Conservation (phyloP, 2,113 vertebrate genomes). For the Lagopus leucura region DNA sequence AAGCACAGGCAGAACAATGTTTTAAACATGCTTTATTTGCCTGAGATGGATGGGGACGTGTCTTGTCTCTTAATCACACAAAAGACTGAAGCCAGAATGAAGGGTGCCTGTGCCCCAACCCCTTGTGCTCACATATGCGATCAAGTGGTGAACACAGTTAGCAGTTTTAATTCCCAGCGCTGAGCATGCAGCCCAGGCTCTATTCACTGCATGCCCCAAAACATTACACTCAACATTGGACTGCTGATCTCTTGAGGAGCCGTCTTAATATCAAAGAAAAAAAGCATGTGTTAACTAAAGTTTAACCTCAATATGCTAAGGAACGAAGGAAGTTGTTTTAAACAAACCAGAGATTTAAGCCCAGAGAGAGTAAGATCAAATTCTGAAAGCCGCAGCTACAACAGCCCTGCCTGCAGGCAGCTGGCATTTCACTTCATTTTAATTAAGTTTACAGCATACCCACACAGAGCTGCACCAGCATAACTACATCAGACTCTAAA, state of each 20-base stretch:
- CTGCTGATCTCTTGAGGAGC: neutral
- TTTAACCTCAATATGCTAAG: constrained; percentile 31
- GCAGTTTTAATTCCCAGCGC: neutral
- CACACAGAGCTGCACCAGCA: neutral
- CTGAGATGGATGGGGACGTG: neutral
- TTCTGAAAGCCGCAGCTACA: neutral
- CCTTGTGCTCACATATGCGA: neutral
- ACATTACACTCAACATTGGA: neutral
- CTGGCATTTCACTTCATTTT: neutral
- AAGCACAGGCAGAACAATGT: neutral
- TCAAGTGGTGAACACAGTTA: neutral
- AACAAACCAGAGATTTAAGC: neutral
- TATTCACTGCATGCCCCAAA: neutral
- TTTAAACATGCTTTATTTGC: neutral
- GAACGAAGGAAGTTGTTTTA: neutral
- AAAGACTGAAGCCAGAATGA: neutral
- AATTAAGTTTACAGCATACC: neutral
- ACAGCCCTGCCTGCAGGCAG: constrained; percentile 6
- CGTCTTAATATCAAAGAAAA: neutral
- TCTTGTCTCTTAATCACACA: neutral
- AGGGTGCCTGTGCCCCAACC: neutral
- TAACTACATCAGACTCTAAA: neutral
- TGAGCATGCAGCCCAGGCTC: neutral
- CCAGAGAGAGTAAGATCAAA: neutral
- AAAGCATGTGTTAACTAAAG: neutral